phyloP scores from a whole-genome alignment of 2,888 invertebrate genomes.

The Hyppa rectilinea region DNA sequence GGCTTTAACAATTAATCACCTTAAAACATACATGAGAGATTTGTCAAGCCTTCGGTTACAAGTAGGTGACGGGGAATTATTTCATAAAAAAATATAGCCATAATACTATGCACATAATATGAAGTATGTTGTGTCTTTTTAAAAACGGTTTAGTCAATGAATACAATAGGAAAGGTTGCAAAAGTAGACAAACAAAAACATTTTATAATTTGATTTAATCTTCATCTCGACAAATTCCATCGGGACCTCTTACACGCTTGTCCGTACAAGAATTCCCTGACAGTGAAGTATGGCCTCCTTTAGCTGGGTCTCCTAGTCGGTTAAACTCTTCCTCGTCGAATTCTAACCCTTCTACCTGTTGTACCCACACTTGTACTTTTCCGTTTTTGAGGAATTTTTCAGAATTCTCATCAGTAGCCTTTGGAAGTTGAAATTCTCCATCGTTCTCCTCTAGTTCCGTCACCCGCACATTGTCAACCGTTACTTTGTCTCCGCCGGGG shows the following conservation, averaged over 20 bases:
- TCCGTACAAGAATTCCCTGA: not conserved
- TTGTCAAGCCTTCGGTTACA: no score
- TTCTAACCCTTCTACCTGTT: constrained; percentile 8
- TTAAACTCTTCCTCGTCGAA: not conserved
- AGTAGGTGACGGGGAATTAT: no score
- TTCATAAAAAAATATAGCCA: no score
- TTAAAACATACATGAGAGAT: no score
- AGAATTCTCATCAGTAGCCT: not conserved
- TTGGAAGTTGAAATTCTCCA: constrained; percentile 12
- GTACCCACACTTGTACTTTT: constrained; percentile 6
- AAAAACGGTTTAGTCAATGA: no score
- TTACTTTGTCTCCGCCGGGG: constrained; percentile 20
- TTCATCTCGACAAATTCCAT: not conserved
- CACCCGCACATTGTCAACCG: constrained; percentile 17
- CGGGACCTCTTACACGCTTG: not conserved
- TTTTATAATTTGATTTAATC: not conserved
- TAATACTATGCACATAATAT: no score
- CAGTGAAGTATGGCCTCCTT: not conserved
- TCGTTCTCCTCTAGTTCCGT: not conserved
- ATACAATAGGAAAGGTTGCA: no score
- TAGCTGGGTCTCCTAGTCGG: not conserved
- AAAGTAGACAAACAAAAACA: no score
- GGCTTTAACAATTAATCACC: no score
- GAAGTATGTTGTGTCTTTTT: no score
- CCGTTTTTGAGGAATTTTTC: not conserved